Base-by-base conservation (phyloP, 1,140 invertebrate species). In the Pteromalus puparum region DNA sequence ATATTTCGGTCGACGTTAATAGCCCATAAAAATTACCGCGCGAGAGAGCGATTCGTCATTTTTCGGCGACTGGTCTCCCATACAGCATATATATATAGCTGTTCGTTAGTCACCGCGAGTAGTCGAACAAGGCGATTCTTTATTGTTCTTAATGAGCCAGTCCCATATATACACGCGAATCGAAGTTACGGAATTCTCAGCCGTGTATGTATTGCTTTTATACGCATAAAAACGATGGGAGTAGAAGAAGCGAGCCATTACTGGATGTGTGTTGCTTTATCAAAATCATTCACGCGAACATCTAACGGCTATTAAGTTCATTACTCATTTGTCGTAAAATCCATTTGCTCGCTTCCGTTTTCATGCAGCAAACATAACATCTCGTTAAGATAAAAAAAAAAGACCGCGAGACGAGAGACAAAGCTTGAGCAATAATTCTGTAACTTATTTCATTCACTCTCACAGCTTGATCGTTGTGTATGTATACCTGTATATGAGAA, bases 261-360 rank as follows among this genome's bases (percentile, higher is more conserved):
- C 7, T 15, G 42, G 18, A 53, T 42, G 10, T 42, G 10, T 42
- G 1, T 24, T 7, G 12, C 18, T 75, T 46, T 65, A 67, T 67
- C 48, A 65, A 67, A 82, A 75, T 65, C 28, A 75, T 65, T 75
- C 53, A 3, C 72, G 30, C n/a, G 30, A 65, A 67, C 53, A 65
- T 75, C 53, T 42, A 65, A 67, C 42, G n/a, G 34, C 48, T 75
- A 74, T 67, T 75, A 75, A 67, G 65, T 75, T 75, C 53, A 82
- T 75, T 61, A 65, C 30, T 82, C 53, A 75, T 67, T 67, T 65
- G n/a, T 34, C 53, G 61, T 82, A 75, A 75, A 75, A 53, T 53
- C 42, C 70, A 34, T 74, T 73, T 72, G 72, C 15, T 61, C 21
- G 18, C 34, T 81, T 81, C 46, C 70, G 42, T 72, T 72, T 48